A percentile compares a stretch with the other conserved stretches of the same genome.
These are phyloP conservation scores for Heliconius hortense DNA, from an alignment of 2,888 invertebrate genomes.

Conservation along the genomic window DNA sequence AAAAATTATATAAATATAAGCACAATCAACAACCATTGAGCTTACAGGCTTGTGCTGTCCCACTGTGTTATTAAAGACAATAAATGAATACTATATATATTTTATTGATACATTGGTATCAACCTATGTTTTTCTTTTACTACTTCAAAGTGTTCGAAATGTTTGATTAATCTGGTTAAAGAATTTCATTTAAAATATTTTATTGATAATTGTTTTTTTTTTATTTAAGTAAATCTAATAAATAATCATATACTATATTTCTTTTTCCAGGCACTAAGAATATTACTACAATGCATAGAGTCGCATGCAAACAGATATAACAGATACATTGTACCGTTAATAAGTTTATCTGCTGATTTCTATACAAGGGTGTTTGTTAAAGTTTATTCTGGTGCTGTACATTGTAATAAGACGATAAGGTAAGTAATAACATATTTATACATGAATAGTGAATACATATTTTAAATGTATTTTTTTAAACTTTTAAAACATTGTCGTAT, in stretches of 20 bases:
- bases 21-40: neutral
- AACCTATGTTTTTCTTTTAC: no score
- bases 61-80: neutral
- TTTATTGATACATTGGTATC: no score
- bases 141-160: no score
- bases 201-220: no score
- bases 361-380: slow-evolving; percentile 97
- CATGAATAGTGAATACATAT: neutral
- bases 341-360: slow-evolving; percentile 97
- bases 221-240: no score
- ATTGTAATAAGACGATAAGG: slow-evolving; percentile 93
- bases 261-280: slow-evolving; percentile 89
- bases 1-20: neutral
- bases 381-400: slow-evolving; percentile 88
- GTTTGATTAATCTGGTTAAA: no score
- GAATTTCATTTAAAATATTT: no score
- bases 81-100: no score
- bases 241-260: no score
- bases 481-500: neutral
- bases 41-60: neutral
- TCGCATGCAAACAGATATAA: slow-evolving; percentile 96
- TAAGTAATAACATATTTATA: slow-evolving; percentile 61
- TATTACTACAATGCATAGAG: slow-evolving; percentile 94
- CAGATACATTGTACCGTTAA: slow-evolving; percentile 93
- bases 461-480: neutral